phyloP scores from a whole-genome alignment of 2,113 vertebrate species.

The Saguinus imperator region DNA sequence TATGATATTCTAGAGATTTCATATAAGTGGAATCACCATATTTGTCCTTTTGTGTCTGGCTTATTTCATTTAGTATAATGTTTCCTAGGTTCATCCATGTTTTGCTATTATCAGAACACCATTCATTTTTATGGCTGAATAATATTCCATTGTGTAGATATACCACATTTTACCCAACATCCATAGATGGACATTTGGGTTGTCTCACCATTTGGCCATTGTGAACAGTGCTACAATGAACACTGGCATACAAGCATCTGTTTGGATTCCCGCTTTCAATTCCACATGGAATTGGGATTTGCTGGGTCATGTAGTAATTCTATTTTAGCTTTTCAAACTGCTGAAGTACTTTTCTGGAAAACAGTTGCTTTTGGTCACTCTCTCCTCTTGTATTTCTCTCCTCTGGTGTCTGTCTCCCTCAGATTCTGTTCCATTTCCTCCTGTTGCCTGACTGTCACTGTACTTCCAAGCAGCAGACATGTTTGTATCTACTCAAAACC shows the following conservation, averaged over 20 bases:
- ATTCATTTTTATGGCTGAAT: background rate
- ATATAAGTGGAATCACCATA: background rate
- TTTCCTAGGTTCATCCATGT: background rate
- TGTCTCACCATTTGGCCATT: background rate
- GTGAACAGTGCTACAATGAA: background rate
- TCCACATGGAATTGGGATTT: background rate
- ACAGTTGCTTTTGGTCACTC: background rate
- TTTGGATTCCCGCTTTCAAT: background rate
- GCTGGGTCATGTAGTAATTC: background rate
- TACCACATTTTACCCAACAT: background rate
- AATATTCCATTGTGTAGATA: background rate
- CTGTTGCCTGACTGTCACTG: background rate
- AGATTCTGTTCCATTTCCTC: background rate
- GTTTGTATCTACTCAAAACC: background rate
- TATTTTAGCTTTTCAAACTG: background rate
- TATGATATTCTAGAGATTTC: background rate
- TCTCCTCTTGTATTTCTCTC: background rate
- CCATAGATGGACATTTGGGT: background rate
- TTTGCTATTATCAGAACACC: background rate
- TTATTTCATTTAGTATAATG: background rate
- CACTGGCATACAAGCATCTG: background rate
- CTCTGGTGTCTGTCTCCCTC: background rate
- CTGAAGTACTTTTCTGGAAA: background rate
- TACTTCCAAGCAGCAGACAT: background rate
- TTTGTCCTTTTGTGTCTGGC: background rate